These are phyloP conservation scores for Cryptocephalus primarius DNA, from an alignment of 2,888 invertebrate genomes.

Conservation along the genomic window DNA sequence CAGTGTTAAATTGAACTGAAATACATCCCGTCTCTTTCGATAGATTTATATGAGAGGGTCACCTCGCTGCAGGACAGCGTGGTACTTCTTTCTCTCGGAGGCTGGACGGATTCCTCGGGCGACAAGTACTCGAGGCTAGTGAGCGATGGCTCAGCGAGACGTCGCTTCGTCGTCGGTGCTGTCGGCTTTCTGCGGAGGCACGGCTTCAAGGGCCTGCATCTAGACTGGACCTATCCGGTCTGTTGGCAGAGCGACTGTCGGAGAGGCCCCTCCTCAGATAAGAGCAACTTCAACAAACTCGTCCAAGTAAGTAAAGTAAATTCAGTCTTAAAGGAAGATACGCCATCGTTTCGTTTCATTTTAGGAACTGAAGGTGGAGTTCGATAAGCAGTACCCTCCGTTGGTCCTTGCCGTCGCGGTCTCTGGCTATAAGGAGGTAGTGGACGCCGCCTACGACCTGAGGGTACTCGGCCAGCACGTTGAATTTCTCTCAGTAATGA, in stretches of 20 bases:
- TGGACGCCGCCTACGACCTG: slow-evolving; percentile 76
- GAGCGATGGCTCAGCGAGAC: slow-evolving; percentile 51
- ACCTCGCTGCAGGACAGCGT: slow-evolving; percentile 54
- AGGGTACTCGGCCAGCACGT: slow-evolving; percentile 54
- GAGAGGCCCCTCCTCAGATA: slow-evolving; percentile 68
- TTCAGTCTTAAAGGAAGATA: background rate
- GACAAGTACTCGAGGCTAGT: slow-evolving; percentile 78
- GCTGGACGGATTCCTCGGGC: slow-evolving; percentile 88
- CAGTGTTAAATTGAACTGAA: no score
- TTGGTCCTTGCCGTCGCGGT: slow-evolving; percentile 71
- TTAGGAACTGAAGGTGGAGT: slow-evolving; percentile 54
- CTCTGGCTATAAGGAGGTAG: slow-evolving; percentile 85
- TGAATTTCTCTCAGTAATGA: slow-evolving; percentile 78
- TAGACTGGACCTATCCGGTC: slow-evolving; percentile 93
- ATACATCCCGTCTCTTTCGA: no score
- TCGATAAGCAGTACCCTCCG: slow-evolving; percentile 50
- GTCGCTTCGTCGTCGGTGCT: slow-evolving; percentile 58
- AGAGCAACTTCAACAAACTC: slow-evolving; percentile 65
- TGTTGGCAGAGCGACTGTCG: slow-evolving; percentile 88
- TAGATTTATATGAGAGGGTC: slow-evolving; percentile 70
- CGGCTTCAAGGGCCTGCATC: slow-evolving; percentile 75
- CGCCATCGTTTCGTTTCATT: slow-evolving; percentile 7
- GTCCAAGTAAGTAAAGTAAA: slow-evolving; percentile 44
- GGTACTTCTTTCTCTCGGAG: slow-evolving; percentile 77
- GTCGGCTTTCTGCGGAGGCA: slow-evolving; percentile 62